A percentile compares a stretch with the other conserved stretches of the same genome.
Conservation (phyloP, 2,797 vertebrate species). For the Miopithecus talapoin region DNA sequence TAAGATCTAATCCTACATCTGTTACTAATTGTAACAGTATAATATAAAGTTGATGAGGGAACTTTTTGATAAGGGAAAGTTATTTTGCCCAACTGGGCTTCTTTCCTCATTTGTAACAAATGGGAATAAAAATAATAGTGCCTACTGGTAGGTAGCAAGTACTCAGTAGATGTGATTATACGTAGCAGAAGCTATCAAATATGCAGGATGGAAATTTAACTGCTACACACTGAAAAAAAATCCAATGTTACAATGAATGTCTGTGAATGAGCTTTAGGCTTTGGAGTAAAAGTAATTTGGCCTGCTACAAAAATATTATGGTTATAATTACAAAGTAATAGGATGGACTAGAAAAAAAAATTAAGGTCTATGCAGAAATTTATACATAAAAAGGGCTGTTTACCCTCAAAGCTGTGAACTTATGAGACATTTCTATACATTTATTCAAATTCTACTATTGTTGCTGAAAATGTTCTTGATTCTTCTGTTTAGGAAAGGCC, state of each 20-base stretch:
- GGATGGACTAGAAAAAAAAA: neutral
- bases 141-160: neutral
- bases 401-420: neutral
- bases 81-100: neutral
- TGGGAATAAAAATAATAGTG: neutral
- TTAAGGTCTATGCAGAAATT: neutral
- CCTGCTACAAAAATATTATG: neutral
- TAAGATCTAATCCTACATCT: neutral
- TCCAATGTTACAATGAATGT: neutral
- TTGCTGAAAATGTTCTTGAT: neutral
- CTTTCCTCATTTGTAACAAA: neutral
- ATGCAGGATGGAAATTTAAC: neutral
- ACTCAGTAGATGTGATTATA: neutral
- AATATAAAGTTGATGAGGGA: neutral
- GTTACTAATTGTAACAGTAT: neutral
- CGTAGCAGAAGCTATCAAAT: neutral
- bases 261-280: neutral
- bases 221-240: neutral
- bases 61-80: neutral
- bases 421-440: neutral
- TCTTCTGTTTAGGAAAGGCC: neutral
- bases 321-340: neutral
- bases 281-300: neutral
- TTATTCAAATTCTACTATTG: constrained; percentile 7
- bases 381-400: neutral